phyloP scores from a whole-genome alignment of 2,113 vertebrate species.

The Diadophis punctatus region DNA sequence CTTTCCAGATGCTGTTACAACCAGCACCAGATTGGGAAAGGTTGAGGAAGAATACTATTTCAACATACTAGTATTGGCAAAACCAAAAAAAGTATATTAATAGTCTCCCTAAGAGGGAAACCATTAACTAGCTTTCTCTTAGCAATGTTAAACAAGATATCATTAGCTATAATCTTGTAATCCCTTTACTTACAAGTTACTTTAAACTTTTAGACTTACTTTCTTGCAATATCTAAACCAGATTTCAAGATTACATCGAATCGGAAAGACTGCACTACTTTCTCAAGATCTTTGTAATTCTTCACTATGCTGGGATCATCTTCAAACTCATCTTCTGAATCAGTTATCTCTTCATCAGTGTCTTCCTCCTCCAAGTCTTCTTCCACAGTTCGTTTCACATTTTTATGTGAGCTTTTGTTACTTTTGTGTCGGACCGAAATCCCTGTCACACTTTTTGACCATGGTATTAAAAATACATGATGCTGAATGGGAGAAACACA shows the following conservation, averaged over 20 bases:
- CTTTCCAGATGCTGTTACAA: neutral
- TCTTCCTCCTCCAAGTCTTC: constrained; percentile 72
- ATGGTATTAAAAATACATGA: constrained; percentile 50
- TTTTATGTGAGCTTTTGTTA: constrained; percentile 75
- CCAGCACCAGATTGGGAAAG: neutral
- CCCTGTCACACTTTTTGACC: constrained; percentile 52
- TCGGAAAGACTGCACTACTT: constrained; percentile 82
- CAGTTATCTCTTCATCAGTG: constrained; percentile 60
- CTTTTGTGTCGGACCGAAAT: constrained; percentile 80
- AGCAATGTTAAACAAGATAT: neutral
- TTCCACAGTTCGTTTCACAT: constrained; percentile 64
- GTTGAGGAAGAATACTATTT: neutral
- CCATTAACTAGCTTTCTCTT: neutral
- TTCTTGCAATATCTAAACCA: constrained; percentile 85
- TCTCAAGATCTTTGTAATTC: constrained; percentile 91
- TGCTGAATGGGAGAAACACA: constrained; percentile 53
- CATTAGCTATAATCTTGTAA: neutral
- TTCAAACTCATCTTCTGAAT: constrained; percentile 76
- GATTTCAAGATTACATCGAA: constrained; percentile 86
- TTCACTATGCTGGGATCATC: constrained; percentile 68
- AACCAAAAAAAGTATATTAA: neutral
- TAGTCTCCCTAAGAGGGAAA: neutral
- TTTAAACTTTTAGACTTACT: constrained; percentile 77
- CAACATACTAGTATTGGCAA: neutral
- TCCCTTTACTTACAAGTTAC: constrained; percentile 13